Evolutionary conservation across 2,113 vertebrate species (phyloP), one percentile per base, ranked within the genome.

Genomic region (Brachypteracias leptosomus): DNA sequence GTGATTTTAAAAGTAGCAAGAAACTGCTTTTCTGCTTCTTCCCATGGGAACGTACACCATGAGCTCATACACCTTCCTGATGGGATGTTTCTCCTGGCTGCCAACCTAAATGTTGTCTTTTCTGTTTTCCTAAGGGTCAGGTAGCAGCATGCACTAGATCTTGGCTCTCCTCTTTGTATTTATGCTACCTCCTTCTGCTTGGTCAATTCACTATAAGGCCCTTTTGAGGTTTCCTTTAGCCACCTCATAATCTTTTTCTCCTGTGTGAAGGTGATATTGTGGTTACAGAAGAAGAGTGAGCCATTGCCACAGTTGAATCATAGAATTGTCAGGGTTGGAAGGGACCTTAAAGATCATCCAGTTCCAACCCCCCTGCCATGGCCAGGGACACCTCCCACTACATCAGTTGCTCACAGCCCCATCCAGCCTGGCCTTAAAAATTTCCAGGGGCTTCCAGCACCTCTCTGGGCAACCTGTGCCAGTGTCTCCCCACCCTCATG

Each of bases 11-110:
- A 70, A 71, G 52, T 21, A 51, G 17, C 22, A 51, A 74, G 47
- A 38, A 70, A 21, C 8, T 46, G 67, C 16, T 89, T 74, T 66
- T 25, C 38, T 59, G 2, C 22, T 24, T 66, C 13, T 85, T 11
- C 3, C 7, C 1, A 1, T 52, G 19, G 46, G 31, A 74, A 5
- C 21, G 78, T 62, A 16, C 0, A 0, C 11, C 0, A 5, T 46
- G 57, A 71, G 65, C 17, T 88, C 73, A 15, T 74, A 1, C 2
- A 13, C 51, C 18, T 42, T 83, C 35, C 52, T 55, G 72, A 44
- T 51, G 46, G 54, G 76, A 19, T 59, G 26, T 47, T 93, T 63
- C 55, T 88, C 25, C 46, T 71, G 31, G 26, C 68, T 90, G 51
- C 46, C 51, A 81, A 9, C 17, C 42, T 67, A 20, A 70, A 55